Conservation (phyloP, 2,113 vertebrate genomes). For the Aphyosemion australe region DNA sequence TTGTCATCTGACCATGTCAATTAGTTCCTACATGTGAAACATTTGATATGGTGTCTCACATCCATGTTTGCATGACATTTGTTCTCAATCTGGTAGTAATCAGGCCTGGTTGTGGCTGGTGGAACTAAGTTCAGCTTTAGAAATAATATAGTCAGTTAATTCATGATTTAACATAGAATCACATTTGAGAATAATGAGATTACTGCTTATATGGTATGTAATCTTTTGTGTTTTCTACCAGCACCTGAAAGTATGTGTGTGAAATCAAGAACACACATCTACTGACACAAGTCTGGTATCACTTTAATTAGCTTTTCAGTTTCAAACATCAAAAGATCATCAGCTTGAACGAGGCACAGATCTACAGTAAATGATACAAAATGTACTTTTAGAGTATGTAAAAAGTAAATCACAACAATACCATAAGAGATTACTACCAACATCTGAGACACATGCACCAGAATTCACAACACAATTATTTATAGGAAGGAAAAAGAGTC, state of each 20-base stretch:
- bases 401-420: constrained; percentile 16
- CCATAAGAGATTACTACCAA: constrained; percentile 21
- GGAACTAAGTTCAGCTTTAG: no score
- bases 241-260: neutral
- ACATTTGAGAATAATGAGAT: no score
- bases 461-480: constrained; percentile 52
- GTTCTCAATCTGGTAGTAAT: no score
- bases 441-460: constrained; percentile 53
- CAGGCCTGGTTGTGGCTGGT: no score
- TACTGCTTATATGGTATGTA: no score
- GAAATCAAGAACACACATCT: neutral
- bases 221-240: no score
- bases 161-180: no score
- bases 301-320: constrained; percentile 61
- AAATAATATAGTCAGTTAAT: no score
- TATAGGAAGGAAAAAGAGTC: constrained; percentile 16
- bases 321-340: constrained; percentile 56
- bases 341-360: constrained; percentile 56
- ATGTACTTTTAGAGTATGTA: constrained; percentile 43
- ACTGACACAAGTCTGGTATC: constrained; percentile 27
- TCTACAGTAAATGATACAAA: constrained; percentile 41
- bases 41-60: neutral
- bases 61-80: no score
- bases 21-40: constrained; percentile 2
- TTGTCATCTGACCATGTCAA: constrained; percentile 35